Conservation (phyloP, 2,113 vertebrate genomes). For the Epinephelus fuscoguttatus region DNA sequence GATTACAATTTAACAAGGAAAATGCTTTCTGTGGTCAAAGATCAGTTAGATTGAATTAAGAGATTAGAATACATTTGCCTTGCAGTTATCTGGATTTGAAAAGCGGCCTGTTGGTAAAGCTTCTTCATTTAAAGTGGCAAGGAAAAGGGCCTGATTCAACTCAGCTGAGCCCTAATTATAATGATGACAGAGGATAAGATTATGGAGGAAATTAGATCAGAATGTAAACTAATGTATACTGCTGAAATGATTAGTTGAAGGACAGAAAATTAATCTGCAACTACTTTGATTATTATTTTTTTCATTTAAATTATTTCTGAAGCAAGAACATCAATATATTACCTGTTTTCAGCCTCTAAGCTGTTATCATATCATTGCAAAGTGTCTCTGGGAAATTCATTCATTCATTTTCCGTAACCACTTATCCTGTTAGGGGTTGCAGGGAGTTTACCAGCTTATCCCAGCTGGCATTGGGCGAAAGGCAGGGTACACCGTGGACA, state of each 20-base stretch:
- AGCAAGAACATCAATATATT: background rate
- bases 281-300: constrained; percentile 5
- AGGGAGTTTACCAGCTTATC: no score
- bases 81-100: constrained; percentile 72
- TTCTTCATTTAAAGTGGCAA: constrained; percentile 65
- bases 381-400: no score
- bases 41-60: constrained; percentile 83
- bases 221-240: constrained; percentile 37
- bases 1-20: constrained; percentile 80
- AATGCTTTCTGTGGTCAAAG: constrained; percentile 81
- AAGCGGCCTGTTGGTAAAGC: constrained; percentile 64
- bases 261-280: constrained; percentile 5
- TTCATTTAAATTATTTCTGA: background rate
- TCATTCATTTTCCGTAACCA: no score
- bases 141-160: constrained; percentile 66
- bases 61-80: constrained; percentile 81
- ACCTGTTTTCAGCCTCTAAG: background rate
- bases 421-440: no score
- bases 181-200: constrained; percentile 58
- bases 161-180: constrained; percentile 64
- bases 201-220: constrained; percentile 54
- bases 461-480: no score
- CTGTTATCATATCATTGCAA: background rate
- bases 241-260: constrained; percentile 12
- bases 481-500: no score